Percentiles rank a stretch among this genome's conserved stretches.
Evolutionary conservation across 2,113 vertebrate species (phyloP).

Genomic region (Indicator indicator): DNA sequence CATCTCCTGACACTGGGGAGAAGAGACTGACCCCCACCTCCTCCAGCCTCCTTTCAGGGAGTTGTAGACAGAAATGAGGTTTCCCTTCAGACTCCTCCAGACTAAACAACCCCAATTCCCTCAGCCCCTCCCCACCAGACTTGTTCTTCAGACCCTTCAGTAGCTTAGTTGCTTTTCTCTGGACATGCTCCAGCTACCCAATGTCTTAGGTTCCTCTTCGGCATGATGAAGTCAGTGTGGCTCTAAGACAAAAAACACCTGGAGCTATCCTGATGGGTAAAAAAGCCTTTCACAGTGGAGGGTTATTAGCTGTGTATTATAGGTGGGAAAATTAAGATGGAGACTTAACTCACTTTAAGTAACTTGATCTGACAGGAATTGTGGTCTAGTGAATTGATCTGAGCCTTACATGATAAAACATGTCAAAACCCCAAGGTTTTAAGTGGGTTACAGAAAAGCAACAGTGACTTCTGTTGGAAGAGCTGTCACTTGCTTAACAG

Average conservation of each 20-base stretch:
- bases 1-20: no score
- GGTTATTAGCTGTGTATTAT: not conserved
- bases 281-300: not conserved
- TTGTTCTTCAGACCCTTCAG: no score
- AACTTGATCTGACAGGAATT: not conserved
- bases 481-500: not conserved
- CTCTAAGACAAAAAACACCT: not conserved
- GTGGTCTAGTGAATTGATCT: not conserved
- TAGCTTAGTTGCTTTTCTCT: no score
- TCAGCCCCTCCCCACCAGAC: no score
- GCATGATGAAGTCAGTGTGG: not conserved
- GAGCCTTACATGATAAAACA: not conserved
- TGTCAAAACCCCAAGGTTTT: not conserved
- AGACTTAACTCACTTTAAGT: not conserved
- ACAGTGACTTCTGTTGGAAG: not conserved
- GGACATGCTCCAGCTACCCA: no score
- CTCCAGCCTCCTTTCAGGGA: no score
- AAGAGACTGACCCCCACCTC: no score
- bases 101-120: no score
- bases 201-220: not conserved
- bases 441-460: not conserved
- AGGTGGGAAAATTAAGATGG: not conserved
- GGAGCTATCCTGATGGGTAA: not conserved
- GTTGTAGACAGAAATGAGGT: no score
- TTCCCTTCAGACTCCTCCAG: no score